Conservation (phyloP, 2,797 vertebrate species). For the Otus scops region DNA sequence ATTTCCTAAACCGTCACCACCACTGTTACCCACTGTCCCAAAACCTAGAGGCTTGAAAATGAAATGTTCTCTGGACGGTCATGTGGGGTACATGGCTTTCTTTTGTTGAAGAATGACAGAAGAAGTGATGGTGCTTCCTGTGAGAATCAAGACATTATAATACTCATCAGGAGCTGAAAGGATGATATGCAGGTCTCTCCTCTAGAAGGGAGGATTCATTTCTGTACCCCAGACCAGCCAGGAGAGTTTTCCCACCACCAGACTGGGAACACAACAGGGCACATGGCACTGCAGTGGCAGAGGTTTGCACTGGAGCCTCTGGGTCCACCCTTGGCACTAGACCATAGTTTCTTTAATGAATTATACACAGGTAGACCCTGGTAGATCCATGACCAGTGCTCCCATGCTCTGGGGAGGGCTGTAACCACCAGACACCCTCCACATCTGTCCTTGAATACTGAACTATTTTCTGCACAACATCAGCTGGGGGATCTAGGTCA, state of each 20-base stretch:
- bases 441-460: neutral
- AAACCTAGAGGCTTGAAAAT: neutral
- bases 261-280: neutral
- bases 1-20: neutral
- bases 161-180: neutral
- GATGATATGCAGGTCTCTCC: neutral
- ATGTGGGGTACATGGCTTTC: neutral
- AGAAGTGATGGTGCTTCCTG: neutral
- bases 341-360: neutral
- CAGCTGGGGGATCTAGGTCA: neutral
- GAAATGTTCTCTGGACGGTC: neutral
- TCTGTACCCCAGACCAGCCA: neutral
- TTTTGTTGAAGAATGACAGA: neutral
- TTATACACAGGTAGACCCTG: neutral
- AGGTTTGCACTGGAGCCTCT: neutral
- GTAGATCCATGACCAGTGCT: neutral
- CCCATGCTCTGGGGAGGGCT: neutral
- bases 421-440: neutral
- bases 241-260: neutral
- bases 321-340: accelerated
- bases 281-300: accelerated
- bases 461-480: neutral
- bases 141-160: neutral
- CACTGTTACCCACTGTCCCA: accelerated
- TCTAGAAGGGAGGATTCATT: neutral